These are phyloP conservation scores for Bungarus multicinctus DNA, from an alignment of 2,113 vertebrate genomes.

Conservation along the genomic window DNA sequence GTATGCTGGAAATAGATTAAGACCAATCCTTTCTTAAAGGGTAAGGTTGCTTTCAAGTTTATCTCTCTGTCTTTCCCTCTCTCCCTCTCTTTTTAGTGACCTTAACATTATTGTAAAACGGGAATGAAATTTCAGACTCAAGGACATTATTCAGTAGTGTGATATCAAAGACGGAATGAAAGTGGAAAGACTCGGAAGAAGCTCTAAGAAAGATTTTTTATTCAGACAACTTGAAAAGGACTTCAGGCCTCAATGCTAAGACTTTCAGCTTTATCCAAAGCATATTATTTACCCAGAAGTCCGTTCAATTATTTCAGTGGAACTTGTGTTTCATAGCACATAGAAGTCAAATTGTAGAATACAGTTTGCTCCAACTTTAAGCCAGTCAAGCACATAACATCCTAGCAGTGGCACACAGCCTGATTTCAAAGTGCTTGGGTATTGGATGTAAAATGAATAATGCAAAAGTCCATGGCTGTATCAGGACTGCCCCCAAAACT, in stretches of 20 bases:
- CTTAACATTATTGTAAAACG: conserved; percentile 59
- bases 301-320: neutral
- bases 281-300: conserved; percentile 1
- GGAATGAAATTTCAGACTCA: conserved; percentile 21
- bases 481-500: neutral
- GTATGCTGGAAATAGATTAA: conserved; percentile 89
- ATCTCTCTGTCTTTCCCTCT: conserved; percentile 22
- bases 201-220: neutral
- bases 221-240: neutral
- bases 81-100: conserved; percentile 31
- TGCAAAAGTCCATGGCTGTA: neutral
- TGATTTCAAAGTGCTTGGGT: neutral
- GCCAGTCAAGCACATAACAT: rapidly evolving
- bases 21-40: conserved; percentile 87
- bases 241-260: neutral
- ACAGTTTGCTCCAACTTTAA: neutral
- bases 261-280: neutral
- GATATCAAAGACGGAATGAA: neutral
- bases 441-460: neutral
- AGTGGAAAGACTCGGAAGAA: neutral
- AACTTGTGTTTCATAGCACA: neutral
- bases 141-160: conserved; percentile 13
- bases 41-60: conserved; percentile 70
- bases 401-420: neutral
- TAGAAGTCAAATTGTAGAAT: neutral